A percentile compares a stretch with the other conserved stretches of the same genome.
phyloP scores from a whole-genome alignment of 1,140 invertebrate genomes.

The Pentalonia nigronervosa region DNA sequence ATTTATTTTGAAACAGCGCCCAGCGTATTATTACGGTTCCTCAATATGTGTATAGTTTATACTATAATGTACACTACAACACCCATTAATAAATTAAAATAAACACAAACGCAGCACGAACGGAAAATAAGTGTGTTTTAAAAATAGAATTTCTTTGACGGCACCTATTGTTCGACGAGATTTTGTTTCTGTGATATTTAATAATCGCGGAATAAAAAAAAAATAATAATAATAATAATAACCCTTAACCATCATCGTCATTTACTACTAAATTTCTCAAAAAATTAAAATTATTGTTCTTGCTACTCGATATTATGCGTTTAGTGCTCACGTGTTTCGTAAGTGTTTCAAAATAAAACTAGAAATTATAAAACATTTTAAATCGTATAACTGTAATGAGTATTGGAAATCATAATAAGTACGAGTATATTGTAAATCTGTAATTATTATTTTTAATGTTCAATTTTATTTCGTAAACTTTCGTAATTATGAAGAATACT shows the following conservation, averaged over 20 bases:
- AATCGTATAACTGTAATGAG: not conserved
- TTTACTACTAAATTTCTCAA: not conserved
- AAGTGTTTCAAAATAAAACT: not conserved
- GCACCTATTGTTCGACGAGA: not conserved
- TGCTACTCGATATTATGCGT: not conserved
- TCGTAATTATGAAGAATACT: not conserved
- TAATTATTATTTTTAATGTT: too few relatives aligned
- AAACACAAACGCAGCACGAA: not conserved
- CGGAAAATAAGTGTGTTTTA: not conserved
- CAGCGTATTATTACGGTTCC: not conserved
- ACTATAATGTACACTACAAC: not conserved
- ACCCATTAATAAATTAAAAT: conserved; percentile 9
- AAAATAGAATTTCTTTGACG: conserved; percentile 15
- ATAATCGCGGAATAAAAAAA: not conserved
- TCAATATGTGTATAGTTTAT: not conserved
- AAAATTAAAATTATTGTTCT: not conserved
- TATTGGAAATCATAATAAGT: not conserved
- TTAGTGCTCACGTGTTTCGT: not conserved
- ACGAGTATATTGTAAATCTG: too few relatives aligned
- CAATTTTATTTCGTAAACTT: not conserved
- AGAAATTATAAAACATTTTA: not conserved
- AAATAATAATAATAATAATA: too few relatives aligned
- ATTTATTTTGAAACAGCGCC: conserved; percentile 15
- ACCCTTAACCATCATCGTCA: too few relatives aligned
- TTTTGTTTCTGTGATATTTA: not conserved